phyloP scores from a whole-genome alignment of 2,113 vertebrate genomes.

The Oncorhynchus tshawytscha region DNA sequence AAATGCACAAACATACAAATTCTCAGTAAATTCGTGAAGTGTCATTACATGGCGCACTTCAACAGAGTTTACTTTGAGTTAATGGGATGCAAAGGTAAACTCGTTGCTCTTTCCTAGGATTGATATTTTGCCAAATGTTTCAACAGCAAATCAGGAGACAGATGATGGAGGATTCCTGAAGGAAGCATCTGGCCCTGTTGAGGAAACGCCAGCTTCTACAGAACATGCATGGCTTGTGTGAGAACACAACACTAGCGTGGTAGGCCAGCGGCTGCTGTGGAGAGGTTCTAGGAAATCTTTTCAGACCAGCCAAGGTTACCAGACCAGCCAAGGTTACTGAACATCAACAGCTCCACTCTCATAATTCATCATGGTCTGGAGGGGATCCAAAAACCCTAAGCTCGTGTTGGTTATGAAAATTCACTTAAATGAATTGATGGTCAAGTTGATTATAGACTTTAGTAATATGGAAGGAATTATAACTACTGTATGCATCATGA shows the following conservation, averaged over 20 bases:
- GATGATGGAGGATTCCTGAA: neutral
- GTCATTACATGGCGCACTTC: no score
- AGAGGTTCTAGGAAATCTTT: neutral
- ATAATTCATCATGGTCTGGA: conserved; percentile 9
- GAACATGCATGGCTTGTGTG: neutral
- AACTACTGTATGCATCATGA: neutral
- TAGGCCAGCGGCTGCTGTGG: neutral
- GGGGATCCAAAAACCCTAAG: neutral
- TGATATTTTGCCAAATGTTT: no score
- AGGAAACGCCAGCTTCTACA: conserved; percentile 34
- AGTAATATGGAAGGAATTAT: conserved; percentile 1
- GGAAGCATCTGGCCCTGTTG: conserved; percentile 26
- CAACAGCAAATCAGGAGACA: neutral
- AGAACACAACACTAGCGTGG: neutral
- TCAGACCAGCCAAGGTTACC: neutral
- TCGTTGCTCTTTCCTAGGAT: no score
- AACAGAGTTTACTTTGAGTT: no score
- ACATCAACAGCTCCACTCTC: neutral
- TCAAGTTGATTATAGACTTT: conserved; percentile 15
- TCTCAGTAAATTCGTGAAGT: no score
- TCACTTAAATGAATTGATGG: conserved; percentile 41
- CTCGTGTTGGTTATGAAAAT: conserved; percentile 15
- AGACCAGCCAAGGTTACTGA: neutral
- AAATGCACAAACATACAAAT: no score
- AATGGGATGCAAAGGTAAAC: no score